phyloP scores from a whole-genome alignment of 2,113 vertebrate species.

The Pyxicephalus adspersus region DNA sequence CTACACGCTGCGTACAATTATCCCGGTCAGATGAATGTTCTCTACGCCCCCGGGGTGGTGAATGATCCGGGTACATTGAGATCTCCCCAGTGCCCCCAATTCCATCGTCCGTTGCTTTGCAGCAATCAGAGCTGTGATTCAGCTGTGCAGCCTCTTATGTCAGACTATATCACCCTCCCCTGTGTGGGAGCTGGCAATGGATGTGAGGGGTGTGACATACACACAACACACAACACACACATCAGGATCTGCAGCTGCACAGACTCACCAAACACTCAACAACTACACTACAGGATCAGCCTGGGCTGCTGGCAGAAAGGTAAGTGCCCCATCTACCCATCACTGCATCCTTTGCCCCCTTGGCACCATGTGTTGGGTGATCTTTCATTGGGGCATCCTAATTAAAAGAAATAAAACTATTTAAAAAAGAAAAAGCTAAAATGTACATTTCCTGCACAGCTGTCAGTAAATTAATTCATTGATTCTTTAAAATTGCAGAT shows the following conservation, averaged over 20 bases:
- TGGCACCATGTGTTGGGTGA: too few relatives aligned
- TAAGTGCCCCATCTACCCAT: neutral
- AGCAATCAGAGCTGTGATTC: slow-evolving; percentile 37
- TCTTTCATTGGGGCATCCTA: too few relatives aligned
- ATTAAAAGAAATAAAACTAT: too few relatives aligned
- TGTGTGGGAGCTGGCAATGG: slow-evolving; percentile 28
- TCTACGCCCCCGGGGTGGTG: neutral
- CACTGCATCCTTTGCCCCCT: neutral
- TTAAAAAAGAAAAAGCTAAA: too few relatives aligned
- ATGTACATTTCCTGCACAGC: too few relatives aligned
- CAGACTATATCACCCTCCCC: slow-evolving; percentile 34
- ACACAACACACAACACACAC: slow-evolving; percentile 15
- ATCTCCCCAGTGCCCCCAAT: slow-evolving; percentile 17
- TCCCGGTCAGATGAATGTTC: neutral
- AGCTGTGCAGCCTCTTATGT: slow-evolving; percentile 45
- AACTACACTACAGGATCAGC: slow-evolving; percentile 1
- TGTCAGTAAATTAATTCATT: too few relatives aligned
- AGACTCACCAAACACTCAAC: slow-evolving; percentile 9
- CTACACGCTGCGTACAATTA: neutral
- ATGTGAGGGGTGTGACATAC: slow-evolving; percentile 12
- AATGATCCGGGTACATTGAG: neutral
- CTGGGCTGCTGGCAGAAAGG: neutral
- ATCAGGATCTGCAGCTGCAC: slow-evolving; percentile 41
- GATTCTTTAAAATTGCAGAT: too few relatives aligned
- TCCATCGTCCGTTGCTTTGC: slow-evolving; percentile 9